phyloP scores from a whole-genome alignment of 2,888 invertebrate genomes.

The Agrochola litura region DNA sequence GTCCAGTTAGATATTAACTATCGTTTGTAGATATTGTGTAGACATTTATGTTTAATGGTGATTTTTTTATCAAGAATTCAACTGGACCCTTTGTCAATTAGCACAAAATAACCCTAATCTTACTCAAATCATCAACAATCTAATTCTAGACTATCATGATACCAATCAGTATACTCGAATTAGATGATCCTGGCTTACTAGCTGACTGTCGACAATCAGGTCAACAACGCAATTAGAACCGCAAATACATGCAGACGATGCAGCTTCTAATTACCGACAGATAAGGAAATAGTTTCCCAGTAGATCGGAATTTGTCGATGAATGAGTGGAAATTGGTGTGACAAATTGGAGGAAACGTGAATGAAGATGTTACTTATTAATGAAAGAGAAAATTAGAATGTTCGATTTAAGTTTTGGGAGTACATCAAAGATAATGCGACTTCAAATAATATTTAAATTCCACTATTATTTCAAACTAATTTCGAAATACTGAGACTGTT shows the following conservation, averaged over 20 bases:
- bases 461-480: background rate
- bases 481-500: background rate
- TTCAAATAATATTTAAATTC: background rate
- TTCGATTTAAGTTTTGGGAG: background rate
- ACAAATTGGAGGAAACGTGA: background rate
- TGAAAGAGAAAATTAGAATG: background rate
- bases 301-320: conserved; percentile 13
- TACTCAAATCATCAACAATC: background rate
- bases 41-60: background rate
- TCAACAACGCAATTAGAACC: conserved; percentile 59
- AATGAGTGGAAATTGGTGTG: background rate
- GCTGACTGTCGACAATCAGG: conserved; percentile 40
- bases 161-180: conserved; percentile 16
- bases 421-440: background rate
- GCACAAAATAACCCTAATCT: background rate
- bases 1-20: background rate
- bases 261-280: conserved; percentile 53
- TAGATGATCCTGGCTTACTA: conserved; percentile 29
- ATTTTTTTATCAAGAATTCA: no score
- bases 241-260: conserved; percentile 54
- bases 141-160: conserved; percentile 1
- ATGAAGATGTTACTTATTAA: background rate
- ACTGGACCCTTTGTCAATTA: no score
- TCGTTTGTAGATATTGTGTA: background rate
- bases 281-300: conserved; percentile 58